Evolutionary conservation across 2,113 vertebrate genomes (phyloP).

Genomic region (Daboia siamensis): DNA sequence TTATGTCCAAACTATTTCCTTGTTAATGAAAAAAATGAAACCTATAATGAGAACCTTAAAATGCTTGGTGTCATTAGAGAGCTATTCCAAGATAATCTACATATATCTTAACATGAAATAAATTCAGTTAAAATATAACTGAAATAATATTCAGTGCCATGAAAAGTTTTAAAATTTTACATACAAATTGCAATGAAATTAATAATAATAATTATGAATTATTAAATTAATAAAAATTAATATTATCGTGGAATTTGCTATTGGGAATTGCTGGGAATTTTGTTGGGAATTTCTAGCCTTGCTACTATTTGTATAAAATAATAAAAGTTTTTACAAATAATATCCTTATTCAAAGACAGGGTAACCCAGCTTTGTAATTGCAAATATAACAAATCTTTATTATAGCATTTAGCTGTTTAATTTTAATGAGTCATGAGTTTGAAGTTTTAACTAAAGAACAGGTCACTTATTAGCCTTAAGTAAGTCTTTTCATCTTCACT

Average conservation of each 20-base stretch:
- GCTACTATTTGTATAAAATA: neutral
- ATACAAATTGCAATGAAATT: neutral
- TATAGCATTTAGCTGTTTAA: neutral
- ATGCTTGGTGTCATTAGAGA: neutral
- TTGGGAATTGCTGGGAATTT: neutral
- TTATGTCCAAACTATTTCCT: neutral
- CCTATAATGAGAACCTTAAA: neutral
- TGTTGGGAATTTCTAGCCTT: neutral
- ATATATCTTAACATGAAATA: neutral
- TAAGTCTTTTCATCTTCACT: neutral
- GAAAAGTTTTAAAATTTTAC: neutral
- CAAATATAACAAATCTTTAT: neutral
- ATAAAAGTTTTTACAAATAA: neutral
- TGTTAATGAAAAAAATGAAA: neutral
- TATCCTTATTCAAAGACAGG: neutral
- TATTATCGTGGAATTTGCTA: neutral
- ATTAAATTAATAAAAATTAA: neutral
- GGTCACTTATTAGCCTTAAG: neutral
- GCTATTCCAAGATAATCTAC: neutral
- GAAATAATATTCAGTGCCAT: neutral
- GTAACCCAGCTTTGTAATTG: neutral
- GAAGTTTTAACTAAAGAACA: neutral
- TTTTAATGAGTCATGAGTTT: neutral
- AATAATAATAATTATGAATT: neutral
- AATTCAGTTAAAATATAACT: neutral